phyloP scores from a whole-genome alignment of 2,797 vertebrate genomes.

The Phoebastria nigripes region DNA sequence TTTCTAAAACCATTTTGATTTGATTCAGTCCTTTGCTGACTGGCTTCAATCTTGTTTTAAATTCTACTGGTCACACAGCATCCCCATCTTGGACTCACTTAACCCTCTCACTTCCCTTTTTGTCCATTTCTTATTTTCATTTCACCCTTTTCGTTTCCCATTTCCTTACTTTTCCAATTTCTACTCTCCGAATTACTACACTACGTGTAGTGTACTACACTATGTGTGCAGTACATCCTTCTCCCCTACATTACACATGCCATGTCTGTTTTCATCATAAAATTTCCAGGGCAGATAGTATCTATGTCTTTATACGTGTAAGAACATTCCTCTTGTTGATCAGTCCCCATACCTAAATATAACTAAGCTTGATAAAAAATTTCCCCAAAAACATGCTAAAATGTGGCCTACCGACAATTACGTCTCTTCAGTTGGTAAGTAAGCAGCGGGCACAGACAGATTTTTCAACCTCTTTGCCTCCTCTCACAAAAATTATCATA shows the following conservation, averaged over 20 bases:
- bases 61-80: background rate
- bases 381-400: background rate
- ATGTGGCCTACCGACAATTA: background rate
- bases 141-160: background rate
- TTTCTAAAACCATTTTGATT: background rate
- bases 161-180: background rate
- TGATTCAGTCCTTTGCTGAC: background rate
- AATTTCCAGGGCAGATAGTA: background rate
- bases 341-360: background rate
- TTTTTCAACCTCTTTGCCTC: background rate
- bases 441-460: background rate
- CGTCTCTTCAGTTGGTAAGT: background rate
- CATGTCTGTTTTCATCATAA: background rate
- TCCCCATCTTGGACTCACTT: background rate
- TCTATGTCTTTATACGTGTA: too few species aligned
- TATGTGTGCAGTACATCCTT: too few species aligned
- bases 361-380: background rate
- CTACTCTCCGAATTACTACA: background rate
- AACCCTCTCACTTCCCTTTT: background rate
- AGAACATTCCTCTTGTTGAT: background rate
- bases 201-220: accelerated
- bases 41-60: background rate
- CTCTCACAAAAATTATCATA: background rate
- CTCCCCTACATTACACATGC: background rate
- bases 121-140: background rate